Evolutionary conservation across 1,140 invertebrate species (phyloP), one percentile per base, ranked within the genome.

Genomic region (Gryllus bimaculatus): DNA sequence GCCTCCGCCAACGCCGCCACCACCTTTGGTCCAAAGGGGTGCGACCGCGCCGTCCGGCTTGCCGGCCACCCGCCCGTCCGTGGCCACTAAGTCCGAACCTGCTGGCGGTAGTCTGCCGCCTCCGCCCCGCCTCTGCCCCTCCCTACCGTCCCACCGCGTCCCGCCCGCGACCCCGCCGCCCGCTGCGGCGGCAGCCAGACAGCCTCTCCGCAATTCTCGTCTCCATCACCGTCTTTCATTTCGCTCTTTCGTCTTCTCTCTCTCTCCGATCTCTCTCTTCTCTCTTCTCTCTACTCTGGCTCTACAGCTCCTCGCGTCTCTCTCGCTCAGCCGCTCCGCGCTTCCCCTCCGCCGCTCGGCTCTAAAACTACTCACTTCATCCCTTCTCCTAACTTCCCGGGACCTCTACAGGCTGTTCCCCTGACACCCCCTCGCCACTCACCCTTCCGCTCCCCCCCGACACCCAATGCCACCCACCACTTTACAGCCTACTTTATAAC

Each of bases 341-440:
- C n/a, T 20, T 47, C 77, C 47, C 12, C 13, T 74, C 48, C 47
- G 7, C 8, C 48, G 39, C 75, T 47, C 75, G 48, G 12, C 77
- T 49, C 66, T 54, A 49, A 47, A 66, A 15, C 78, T 73, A 21
- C 48, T 74, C 48, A 26, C 21, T 47, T 20, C 73, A n/a, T n/a
- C 75, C 78, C 39, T 48, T 66, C 76, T 77, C 13, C 76, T 48
- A 48, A 47, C 76, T 75, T 48, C 76, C 47, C 10, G 21, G 76
- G 80, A 80, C 80, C 80, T 76, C 77, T 80, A 80, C 80, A 80
- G n/a, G 80, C 80, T 80, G 80, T 80, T 80, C 80, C 26, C n/a
- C n/a, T n/a, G n/a, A 80, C 80, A 80, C 75, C 47, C 0, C 78
- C 21, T 77, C 80, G 78, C 78, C 80, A 80, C 66, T 73, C 21